Conservation (phyloP, 2,113 vertebrate genomes). For the Ammodytes marinus region DNA sequence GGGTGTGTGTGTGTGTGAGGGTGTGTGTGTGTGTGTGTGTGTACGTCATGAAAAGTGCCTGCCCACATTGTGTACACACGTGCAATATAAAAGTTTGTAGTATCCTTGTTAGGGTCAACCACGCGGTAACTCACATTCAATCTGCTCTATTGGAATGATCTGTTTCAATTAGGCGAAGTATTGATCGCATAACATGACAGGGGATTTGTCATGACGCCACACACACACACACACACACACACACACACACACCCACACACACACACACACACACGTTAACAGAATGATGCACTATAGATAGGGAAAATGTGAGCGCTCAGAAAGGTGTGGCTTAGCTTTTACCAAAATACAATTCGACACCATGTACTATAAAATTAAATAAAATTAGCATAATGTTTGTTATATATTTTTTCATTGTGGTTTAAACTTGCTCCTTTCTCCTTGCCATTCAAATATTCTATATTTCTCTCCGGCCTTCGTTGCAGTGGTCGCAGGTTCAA, state of each 20-base stretch:
- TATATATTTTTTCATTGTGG: no score
- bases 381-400: no score
- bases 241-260: neutral
- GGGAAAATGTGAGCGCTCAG: neutral
- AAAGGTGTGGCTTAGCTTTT: neutral
- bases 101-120: conserved; percentile 4
- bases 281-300: neutral
- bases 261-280: neutral
- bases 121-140: conserved; percentile 39
- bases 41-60: neutral
- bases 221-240: neutral
- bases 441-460: no score
- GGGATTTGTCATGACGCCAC: conserved; percentile 37
- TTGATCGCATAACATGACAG: conserved; percentile 46
- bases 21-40: neutral
- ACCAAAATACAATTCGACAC: no score
- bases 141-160: conserved; percentile 40
- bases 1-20: no score
- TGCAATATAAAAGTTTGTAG: neutral
- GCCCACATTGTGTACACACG: neutral
- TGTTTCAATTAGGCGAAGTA: conserved; percentile 57
- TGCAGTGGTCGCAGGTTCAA: no score
- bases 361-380: no score
- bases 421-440: no score
- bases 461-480: no score